Evolutionary conservation across 1,140 invertebrate genomes (phyloP).

Genomic region (Hypothenemus hampei): DNA sequence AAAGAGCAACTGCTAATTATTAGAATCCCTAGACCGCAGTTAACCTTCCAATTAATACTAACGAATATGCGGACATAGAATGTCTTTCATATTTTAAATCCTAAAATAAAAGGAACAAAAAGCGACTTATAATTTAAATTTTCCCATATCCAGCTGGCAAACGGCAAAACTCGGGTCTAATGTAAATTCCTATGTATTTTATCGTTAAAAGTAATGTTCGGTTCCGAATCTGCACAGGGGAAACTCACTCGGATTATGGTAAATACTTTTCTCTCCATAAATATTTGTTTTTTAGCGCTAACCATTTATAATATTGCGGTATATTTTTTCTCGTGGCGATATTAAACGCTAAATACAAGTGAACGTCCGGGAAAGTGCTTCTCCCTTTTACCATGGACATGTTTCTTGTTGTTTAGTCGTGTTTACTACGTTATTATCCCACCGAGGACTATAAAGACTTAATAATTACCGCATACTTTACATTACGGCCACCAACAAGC

Average conservation of each 20-base stretch:
- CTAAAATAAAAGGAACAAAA: background rate
- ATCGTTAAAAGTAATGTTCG: slow-evolving; percentile 5
- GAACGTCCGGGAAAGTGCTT: slow-evolving; percentile 1
- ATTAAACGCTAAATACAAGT: slow-evolving; percentile 8
- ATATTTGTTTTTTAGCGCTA: slow-evolving; percentile 19
- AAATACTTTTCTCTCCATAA: slow-evolving; percentile 14
- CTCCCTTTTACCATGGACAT: slow-evolving; percentile 11
- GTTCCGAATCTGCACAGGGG: slow-evolving; percentile 9
- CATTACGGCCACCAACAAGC: slow-evolving; percentile 8
- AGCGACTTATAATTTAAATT: slow-evolving; percentile 6
- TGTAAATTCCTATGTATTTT: slow-evolving; percentile 13
- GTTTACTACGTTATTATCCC: slow-evolving; percentile 11
- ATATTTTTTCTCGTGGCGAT: background rate
- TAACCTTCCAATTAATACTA: too few species aligned
- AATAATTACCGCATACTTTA: slow-evolving; percentile 15
- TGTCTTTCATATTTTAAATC: too few species aligned
- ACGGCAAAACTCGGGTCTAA: slow-evolving; percentile 1
- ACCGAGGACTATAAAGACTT: slow-evolving; percentile 20
- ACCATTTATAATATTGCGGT: background rate
- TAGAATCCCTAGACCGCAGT: too few species aligned
- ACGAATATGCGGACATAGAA: too few species aligned
- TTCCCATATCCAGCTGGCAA: slow-evolving; percentile 5
- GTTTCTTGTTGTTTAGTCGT: slow-evolving; percentile 10
- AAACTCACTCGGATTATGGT: slow-evolving; percentile 12
- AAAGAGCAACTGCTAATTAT: too few species aligned